Base-by-base conservation (phyloP, 2,888 invertebrate genomes). In the Campopleginae sp. region DNA sequence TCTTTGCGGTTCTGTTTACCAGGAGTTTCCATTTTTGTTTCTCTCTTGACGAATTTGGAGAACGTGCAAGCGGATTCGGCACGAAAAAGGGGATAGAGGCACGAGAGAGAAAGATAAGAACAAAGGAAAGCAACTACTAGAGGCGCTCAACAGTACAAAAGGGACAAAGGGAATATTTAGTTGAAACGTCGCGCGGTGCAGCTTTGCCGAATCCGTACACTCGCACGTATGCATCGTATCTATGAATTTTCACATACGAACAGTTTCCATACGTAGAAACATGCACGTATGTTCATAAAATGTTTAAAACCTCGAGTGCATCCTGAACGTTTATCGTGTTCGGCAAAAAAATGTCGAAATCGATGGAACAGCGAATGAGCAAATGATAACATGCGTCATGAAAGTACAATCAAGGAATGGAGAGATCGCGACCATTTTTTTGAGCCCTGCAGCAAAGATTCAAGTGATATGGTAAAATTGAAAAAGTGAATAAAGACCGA, bases 61-160 rank as follows among this genome's bases (percentile, higher is more conserved):
- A 42, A 44, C 17, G 42, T 27, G 42, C 44, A 27, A 38, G 42
- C 44, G 10, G 42, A 44, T 42, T 61, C 17, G n/a, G 31, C n/a
- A 10, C 42, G 44, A 61, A 61, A 74, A 74, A 74, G 27, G 44
- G 27, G 44, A 58, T 23, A 74, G 31, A 74, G 74, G 27, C 23
- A 31, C 19, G 19, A 42, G 38, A 23, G 58, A 17, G 38, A 31
- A 19, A 42, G 51, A 42, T 42, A 72, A 33, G 51, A 48, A 78
- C 66, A 74, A 78, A 78, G 48, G 68, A n/a, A 51, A 42, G 19
- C 51, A 83, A 74, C 44, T 46, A 54, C 79, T 51, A 66, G 61
- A 83, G 78, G 61, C 74, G 61, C 61, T 63, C 8, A 17, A n/a
- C 68, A 70, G 74, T 79, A 74, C 68, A 83, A 74, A 83, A 68